Evolutionary conservation across 2,888 invertebrate species (phyloP).

Genomic region (Dryobotodes eremita): DNA sequence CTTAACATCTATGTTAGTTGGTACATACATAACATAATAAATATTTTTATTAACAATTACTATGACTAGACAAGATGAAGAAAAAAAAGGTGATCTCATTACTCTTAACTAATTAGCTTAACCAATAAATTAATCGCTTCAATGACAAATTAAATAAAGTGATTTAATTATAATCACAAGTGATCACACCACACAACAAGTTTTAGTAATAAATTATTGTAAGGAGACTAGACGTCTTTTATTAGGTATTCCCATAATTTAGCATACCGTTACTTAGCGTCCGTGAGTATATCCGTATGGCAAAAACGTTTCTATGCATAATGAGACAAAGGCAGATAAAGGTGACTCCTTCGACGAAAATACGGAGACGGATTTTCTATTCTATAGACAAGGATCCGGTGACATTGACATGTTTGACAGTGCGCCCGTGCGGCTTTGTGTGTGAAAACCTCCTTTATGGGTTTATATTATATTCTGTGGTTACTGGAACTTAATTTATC

Average conservation of each 20-base stretch:
- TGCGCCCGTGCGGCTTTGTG: too few relatives aligned
- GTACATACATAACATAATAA: too few relatives aligned
- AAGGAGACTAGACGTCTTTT: constrained; percentile 25
- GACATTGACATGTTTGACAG: not conserved
- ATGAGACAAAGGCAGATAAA: constrained; percentile 9
- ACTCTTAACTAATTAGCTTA: not conserved
- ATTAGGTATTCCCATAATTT: constrained; percentile 34
- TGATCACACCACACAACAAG: constrained; percentile 11
- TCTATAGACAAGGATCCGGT: constrained; percentile 14
- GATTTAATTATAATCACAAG: constrained; percentile 7
- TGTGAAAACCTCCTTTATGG: too few relatives aligned
- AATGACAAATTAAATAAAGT: constrained; percentile 41
- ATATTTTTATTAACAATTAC: too few relatives aligned
- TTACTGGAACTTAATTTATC: too few relatives aligned
- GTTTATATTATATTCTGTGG: too few relatives aligned
- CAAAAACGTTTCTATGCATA: constrained; percentile 20
- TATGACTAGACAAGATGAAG: too few relatives aligned
- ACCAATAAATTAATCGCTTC: constrained; percentile 14
- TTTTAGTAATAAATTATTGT: constrained; percentile 14
- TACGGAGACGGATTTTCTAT: constrained; percentile 24
- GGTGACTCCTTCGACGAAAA: constrained; percentile 3
- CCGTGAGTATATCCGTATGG: constrained; percentile 38
- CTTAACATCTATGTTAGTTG: too few relatives aligned
- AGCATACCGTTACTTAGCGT: constrained; percentile 16
- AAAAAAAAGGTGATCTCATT: too few relatives aligned